Evolutionary conservation across 2,797 vertebrate genomes (phyloP).

Genomic region (Crypturellus tataupa): DNA sequence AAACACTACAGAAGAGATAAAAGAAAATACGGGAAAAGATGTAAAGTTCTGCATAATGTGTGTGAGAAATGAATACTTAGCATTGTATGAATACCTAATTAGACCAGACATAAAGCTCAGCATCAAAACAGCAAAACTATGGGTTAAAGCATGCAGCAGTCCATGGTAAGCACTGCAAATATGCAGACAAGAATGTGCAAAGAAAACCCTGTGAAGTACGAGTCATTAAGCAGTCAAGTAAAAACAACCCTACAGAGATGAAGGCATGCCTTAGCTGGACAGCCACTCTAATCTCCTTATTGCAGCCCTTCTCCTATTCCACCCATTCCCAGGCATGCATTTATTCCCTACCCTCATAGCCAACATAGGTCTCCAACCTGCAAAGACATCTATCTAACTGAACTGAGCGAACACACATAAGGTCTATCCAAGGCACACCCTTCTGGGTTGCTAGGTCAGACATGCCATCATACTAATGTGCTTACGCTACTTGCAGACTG

Average conservation of each 20-base stretch:
- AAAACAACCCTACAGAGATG: constrained; percentile 37
- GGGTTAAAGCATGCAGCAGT: constrained; percentile 10
- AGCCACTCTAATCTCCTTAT: constrained; percentile 4
- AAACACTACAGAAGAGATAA: constrained; percentile 32
- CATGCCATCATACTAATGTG: fast-evolving
- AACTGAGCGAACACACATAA: not conserved
- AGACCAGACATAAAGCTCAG: constrained; percentile 20
- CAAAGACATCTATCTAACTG: not conserved
- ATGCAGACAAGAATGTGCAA: constrained; percentile 8
- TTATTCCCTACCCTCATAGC: not conserved
- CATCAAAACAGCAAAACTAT: not conserved
- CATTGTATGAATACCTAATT: constrained; percentile 48
- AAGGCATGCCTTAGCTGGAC: constrained; percentile 13
- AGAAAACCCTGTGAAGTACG: constrained; percentile 18
- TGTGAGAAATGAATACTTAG: constrained; percentile 35
- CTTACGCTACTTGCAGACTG: not conserved
- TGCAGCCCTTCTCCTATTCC: not conserved
- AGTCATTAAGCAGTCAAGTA: constrained; percentile 23
- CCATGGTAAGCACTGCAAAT: not conserved
- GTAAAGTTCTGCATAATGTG: constrained; percentile 25
- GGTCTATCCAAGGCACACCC: not conserved
- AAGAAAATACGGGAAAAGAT: constrained; percentile 17
- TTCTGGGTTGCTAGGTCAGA: not conserved
- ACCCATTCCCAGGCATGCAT: not conserved
- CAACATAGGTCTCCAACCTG: not conserved